Evolutionary conservation across 2,888 invertebrate species (phyloP).

Genomic region (Steinernema carpocapsae): DNA sequence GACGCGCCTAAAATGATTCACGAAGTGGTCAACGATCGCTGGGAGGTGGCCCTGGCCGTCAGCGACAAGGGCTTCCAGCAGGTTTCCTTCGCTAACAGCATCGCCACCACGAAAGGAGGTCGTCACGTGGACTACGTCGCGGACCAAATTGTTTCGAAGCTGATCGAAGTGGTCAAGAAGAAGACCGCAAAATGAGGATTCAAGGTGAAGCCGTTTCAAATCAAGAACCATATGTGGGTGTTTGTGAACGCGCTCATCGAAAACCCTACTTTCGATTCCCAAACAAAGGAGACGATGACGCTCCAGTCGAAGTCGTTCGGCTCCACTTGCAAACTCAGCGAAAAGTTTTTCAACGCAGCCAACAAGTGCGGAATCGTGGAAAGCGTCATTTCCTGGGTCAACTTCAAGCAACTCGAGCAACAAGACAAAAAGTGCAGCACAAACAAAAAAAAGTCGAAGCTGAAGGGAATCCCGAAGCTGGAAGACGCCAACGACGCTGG

Average conservation of each 20-base stretch:
- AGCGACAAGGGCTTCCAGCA: slow-evolving; percentile 91
- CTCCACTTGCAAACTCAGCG: slow-evolving; percentile 84
- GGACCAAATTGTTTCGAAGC: slow-evolving; percentile 85
- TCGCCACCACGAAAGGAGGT: slow-evolving; percentile 97
- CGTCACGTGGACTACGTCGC: slow-evolving; percentile 93
- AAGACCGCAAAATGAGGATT: slow-evolving; percentile 89
- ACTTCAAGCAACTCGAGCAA: slow-evolving; percentile 83
- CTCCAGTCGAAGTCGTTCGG: slow-evolving; percentile 91
- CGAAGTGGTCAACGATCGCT: slow-evolving; percentile 81
- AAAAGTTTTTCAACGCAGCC: slow-evolving; percentile 77
- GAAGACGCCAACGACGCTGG: slow-evolving; percentile 99
- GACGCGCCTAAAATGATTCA: slow-evolving; percentile 86
- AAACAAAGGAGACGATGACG: slow-evolving; percentile 99
- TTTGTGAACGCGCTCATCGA: slow-evolving; percentile 96
- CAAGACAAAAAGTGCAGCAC: slow-evolving; percentile 81
- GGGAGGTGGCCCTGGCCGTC: slow-evolving; percentile 91
- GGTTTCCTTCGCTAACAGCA: slow-evolving; percentile 98
- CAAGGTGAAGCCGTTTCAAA: slow-evolving; percentile 88
- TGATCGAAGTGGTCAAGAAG: slow-evolving; percentile 83
- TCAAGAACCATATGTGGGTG: slow-evolving; percentile 95
- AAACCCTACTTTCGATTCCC: slow-evolving; percentile 98
- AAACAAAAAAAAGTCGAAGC: slow-evolving; percentile 85
- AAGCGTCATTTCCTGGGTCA: slow-evolving; percentile 91
- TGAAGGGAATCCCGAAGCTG: slow-evolving; percentile 85
- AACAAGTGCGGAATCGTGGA: slow-evolving; percentile 85